phyloP scores from a whole-genome alignment of 2,797 vertebrate species.

The Threskiornis aethiopicus region DNA sequence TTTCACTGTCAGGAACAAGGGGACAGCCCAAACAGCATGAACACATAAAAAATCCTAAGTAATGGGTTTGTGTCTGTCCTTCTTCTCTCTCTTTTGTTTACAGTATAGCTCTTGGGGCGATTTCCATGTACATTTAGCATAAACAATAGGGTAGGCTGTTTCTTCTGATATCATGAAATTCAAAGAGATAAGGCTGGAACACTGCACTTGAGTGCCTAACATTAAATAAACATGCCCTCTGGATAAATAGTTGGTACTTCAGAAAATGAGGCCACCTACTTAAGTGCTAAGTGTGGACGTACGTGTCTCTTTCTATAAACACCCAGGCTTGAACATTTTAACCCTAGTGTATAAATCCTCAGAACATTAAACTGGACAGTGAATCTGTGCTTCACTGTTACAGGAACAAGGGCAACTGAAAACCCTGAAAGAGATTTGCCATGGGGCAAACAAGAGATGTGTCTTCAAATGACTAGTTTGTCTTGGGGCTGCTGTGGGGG shows the following conservation, averaged over 20 bases:
- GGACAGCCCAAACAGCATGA: background rate
- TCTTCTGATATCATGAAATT: background rate
- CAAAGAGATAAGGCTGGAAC: background rate
- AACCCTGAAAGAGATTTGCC: background rate
- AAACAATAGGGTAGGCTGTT: background rate
- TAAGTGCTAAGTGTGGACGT: background rate
- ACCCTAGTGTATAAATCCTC: background rate
- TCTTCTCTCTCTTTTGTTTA: background rate
- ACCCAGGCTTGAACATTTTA: background rate
- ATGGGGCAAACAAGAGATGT: background rate
- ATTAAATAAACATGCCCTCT: constrained; percentile 60
- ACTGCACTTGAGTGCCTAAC: constrained; percentile 1
- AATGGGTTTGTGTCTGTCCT: background rate
- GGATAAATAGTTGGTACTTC: background rate
- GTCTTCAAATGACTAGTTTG: background rate
- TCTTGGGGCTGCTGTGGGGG: fast-evolving
- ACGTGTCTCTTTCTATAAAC: background rate
- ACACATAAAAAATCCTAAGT: fast-evolving
- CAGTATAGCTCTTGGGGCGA: background rate
- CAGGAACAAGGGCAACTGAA: background rate
- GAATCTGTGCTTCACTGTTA: background rate
- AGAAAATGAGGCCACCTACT: constrained; percentile 49
- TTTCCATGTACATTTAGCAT: background rate
- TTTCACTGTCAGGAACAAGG: background rate
- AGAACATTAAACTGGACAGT: background rate